A percentile compares a stretch with the other conserved stretches of the same genome.
These are phyloP conservation scores for Clinocottus analis DNA, from an alignment of 2,113 vertebrate species.

Conservation along the genomic window DNA sequence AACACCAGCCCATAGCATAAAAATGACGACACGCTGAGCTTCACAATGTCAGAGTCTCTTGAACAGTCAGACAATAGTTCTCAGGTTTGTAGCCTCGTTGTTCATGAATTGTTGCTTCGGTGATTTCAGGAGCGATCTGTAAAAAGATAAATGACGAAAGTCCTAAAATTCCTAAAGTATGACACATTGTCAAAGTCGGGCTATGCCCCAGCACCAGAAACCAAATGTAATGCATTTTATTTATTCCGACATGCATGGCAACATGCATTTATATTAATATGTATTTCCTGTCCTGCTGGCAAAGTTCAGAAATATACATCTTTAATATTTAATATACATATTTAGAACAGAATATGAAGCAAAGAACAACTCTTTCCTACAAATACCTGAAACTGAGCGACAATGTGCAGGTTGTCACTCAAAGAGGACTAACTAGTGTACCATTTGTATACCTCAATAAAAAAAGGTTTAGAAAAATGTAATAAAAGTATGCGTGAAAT, in stretches of 20 bases:
- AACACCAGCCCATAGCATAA: conserved; percentile 7
- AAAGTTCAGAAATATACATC: conserved; percentile 37
- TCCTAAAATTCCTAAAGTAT: background rate
- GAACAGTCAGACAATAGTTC: conserved; percentile 3
- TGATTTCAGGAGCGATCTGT: conserved; percentile 3
- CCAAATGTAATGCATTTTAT: conserved; percentile 32
- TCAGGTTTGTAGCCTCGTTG: conserved; percentile 11
- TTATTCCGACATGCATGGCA: conserved; percentile 28
- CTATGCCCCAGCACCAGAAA: background rate
- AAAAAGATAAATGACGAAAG: conserved; percentile 1
- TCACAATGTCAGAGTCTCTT: conserved; percentile 18
- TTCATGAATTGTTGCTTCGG: background rate
- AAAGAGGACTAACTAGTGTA: background rate
- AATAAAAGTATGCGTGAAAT: background rate
- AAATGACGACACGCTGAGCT: conserved; percentile 17
- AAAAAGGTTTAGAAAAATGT: background rate
- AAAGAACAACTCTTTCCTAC: background rate
- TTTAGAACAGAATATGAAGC: conserved; percentile 32
- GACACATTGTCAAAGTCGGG: conserved; percentile 24
- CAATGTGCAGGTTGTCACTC: too few relatives aligned
- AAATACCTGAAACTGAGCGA: too few relatives aligned
- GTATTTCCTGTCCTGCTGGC: conserved; percentile 37
- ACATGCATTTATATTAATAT: conserved; percentile 47
- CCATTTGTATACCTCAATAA: background rate
- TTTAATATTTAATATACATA: background rate